Evolutionary conservation across 1,140 invertebrate genomes (phyloP).

Genomic region (Oedothorax gibbosus): DNA sequence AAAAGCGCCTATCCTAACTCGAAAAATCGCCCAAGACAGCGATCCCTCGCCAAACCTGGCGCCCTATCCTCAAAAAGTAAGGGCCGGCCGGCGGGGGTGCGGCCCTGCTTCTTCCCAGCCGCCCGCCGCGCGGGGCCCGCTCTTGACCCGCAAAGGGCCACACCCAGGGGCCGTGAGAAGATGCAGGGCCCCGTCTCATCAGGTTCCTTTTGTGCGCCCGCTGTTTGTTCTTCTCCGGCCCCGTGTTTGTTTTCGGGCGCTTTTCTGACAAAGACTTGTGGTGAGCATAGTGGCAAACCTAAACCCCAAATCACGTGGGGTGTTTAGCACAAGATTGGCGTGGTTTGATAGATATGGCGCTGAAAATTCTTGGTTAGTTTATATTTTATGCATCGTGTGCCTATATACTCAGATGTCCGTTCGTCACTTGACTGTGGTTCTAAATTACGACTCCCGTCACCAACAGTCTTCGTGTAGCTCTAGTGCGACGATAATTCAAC

Average conservation of each 20-base stretch:
- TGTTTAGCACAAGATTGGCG: no score
- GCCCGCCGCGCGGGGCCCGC: conserved; percentile 20
- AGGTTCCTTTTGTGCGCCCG: not conserved
- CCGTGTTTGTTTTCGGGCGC: conserved; percentile 17
- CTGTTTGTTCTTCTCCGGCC: not conserved
- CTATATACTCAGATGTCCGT: no score
- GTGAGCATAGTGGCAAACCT: not conserved
- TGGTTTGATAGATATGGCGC: no score
- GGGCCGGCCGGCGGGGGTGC: conserved; percentile 18
- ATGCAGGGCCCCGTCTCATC: conserved; percentile 6
- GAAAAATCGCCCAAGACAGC: not conserved
- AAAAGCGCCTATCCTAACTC: no score
- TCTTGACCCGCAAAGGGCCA: conserved; percentile 35
- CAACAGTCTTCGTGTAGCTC: no score
- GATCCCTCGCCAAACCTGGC: not conserved
- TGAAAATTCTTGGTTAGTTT: no score
- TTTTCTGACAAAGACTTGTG: conserved; percentile 8
- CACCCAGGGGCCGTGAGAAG: conserved; percentile 38
- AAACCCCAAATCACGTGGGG: no score
- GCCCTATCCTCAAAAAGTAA: conserved; percentile 7
- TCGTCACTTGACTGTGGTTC: no score
- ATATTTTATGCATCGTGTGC: no score
- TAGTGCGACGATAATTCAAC: no score
- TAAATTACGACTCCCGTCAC: no score
- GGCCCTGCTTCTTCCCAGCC: conserved; percentile 29